Evolutionary conservation across 2,888 invertebrate genomes (phyloP).

Genomic region (Fabriciana adippe): DNA sequence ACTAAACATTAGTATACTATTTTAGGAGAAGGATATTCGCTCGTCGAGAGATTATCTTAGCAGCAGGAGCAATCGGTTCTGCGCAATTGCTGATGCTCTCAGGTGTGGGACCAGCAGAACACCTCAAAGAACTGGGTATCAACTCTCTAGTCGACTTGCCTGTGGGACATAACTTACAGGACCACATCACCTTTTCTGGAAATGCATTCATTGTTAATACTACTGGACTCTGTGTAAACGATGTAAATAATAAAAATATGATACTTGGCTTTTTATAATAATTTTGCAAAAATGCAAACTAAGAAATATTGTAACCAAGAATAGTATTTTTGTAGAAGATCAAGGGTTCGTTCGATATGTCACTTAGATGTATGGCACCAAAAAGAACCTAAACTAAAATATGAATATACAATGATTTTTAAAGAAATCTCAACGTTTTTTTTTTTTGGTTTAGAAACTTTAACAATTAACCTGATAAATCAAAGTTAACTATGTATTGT

Average conservation of each 20-base stretch:
- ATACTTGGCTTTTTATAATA: neutral
- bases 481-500: too few species aligned
- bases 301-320: too few species aligned
- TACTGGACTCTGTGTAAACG: constrained; percentile 84
- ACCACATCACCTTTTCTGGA: constrained; percentile 88
- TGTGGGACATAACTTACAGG: constrained; percentile 92
- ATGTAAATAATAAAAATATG: constrained; percentile 62
- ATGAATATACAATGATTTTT: too few species aligned
- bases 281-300: neutral
- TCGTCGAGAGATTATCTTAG: constrained; percentile 88
- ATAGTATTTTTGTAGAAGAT: too few species aligned
- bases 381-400: too few species aligned
- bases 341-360: too few species aligned
- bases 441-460: too few species aligned
- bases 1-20: constrained; percentile 12
- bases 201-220: constrained; percentile 88
- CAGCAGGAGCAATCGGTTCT: constrained; percentile 91
- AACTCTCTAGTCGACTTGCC: constrained; percentile 85
- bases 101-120: constrained; percentile 87
- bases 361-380: too few species aligned
- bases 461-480: too few species aligned
- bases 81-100: constrained; percentile 94
- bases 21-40: constrained; percentile 74
- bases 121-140: constrained; percentile 83
- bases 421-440: too few species aligned